A percentile compares a stretch with the other conserved stretches of the same genome.
These are phyloP conservation scores for Helicoverpa zea DNA, from an alignment of 1,140 invertebrate species.

Conservation along the genomic window DNA sequence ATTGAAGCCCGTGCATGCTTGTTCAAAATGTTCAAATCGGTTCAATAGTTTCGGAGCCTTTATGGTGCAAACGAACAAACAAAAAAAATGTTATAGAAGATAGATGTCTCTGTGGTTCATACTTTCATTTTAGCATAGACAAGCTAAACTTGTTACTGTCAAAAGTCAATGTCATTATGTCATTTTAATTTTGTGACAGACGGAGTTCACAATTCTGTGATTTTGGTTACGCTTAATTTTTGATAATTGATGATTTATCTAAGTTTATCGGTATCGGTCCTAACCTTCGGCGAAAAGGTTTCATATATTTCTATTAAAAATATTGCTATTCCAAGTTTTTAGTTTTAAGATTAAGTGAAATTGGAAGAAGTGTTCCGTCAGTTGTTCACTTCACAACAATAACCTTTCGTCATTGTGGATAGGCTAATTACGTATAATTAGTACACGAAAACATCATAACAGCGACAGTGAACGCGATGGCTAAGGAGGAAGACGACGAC, in stretches of 20 bases:
- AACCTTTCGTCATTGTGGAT: constrained; percentile 83
- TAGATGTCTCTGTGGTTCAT: not conserved
- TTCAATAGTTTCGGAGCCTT: too few relatives aligned
- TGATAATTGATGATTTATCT: constrained; percentile 11
- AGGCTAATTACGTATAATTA: constrained; percentile 65
- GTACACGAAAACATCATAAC: constrained; percentile 64
- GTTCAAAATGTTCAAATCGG: too few relatives aligned
- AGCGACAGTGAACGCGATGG: constrained; percentile 87
- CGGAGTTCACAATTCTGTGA: constrained; percentile 1
- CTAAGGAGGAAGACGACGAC: constrained; percentile 93
- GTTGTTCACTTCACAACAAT: constrained; percentile 66
- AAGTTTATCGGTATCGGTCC: not conserved
- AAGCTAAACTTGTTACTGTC: not conserved
- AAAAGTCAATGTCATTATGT: constrained; percentile 11
- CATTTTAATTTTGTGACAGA: constrained; percentile 27
- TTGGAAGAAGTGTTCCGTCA: constrained; percentile 53
- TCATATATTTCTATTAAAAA: not conserved
- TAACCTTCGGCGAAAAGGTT: not conserved
- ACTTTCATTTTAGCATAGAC: not conserved
- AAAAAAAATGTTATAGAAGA: too few relatives aligned
- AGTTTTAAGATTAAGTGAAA: constrained; percentile 12
- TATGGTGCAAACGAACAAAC: too few relatives aligned
- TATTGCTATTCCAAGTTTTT: not conserved
- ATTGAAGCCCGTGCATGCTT: too few relatives aligned
- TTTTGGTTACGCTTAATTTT: constrained; percentile 5